These are phyloP conservation scores for Apodemus agrarius DNA, from an alignment of 2,797 vertebrate species.

Conservation along the genomic window DNA sequence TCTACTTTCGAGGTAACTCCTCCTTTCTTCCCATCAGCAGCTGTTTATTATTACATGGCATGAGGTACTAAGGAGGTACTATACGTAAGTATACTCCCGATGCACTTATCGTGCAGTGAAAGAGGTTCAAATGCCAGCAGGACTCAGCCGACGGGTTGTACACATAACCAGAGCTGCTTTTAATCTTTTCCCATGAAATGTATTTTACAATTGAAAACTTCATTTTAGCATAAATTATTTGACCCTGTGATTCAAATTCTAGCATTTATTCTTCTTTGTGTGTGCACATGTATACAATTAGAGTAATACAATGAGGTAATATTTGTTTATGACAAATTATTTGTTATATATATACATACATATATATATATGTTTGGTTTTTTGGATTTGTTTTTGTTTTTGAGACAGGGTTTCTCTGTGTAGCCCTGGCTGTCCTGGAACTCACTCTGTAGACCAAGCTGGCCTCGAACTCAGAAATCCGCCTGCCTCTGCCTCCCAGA, in stretches of 20 bases:
- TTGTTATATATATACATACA: too few relatives aligned
- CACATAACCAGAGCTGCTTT: neutral
- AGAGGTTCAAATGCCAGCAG: neutral
- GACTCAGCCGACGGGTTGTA: neutral
- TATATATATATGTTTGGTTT: too few relatives aligned
- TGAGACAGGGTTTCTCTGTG: too few relatives aligned
- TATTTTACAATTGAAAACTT: neutral
- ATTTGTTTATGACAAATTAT: neutral
- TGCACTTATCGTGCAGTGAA: neutral
- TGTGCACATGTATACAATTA: neutral
- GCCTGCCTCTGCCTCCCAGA: too few relatives aligned
- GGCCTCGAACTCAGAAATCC: too few relatives aligned
- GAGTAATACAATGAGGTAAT: neutral
- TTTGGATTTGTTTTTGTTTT: too few relatives aligned
- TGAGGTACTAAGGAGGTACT: neutral
- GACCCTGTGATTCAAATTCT: neutral
- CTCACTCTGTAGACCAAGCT: too few relatives aligned
- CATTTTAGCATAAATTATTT: constrained; percentile 19
- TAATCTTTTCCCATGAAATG: neutral
- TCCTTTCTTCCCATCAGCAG: neutral
- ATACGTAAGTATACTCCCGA: neutral
- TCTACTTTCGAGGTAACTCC: neutral
- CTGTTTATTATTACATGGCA: neutral
- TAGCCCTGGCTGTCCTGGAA: too few relatives aligned
- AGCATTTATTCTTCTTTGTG: constrained; percentile 41